These are phyloP conservation scores for Entelurus aequoreus DNA, from an alignment of 2,113 vertebrate genomes.

Conservation along the genomic window DNA sequence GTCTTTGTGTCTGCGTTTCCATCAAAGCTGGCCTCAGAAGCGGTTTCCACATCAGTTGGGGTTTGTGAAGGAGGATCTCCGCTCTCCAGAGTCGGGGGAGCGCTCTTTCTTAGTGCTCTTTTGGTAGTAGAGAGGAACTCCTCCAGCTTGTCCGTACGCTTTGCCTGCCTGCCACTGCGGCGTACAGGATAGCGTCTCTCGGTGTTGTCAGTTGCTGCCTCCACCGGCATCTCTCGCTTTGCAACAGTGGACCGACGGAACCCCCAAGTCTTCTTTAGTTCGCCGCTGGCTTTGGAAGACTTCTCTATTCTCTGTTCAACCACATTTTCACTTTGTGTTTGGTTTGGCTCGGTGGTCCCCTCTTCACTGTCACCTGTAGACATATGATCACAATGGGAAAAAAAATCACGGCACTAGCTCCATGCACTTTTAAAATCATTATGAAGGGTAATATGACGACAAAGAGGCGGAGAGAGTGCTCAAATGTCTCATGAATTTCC, in stretches of 20 bases:
- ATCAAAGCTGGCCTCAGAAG: constrained; percentile 91
- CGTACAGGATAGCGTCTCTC: constrained; percentile 79
- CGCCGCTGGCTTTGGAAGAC: constrained; percentile 74
- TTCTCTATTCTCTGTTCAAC: constrained; percentile 62
- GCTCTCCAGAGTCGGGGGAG: constrained; percentile 75
- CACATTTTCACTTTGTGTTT: constrained; percentile 58
- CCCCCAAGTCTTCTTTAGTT: constrained; percentile 88
- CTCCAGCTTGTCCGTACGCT: constrained; percentile 88
- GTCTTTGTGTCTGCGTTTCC: constrained; percentile 75
- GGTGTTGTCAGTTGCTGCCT: constrained; percentile 67
- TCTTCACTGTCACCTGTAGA: constrained; percentile 66
- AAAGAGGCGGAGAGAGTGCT: neutral
- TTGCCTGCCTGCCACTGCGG: constrained; percentile 88
- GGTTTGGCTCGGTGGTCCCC: constrained; percentile 45
- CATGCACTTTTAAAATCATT: neutral
- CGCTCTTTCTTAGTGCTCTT: constrained; percentile 70
- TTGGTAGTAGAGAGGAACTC: constrained; percentile 90
- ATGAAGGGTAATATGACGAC: neutral
- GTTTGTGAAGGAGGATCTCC: constrained; percentile 83
- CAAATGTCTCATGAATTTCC: neutral
- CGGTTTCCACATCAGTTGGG: constrained; percentile 84
- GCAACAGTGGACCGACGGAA: constrained; percentile 89
- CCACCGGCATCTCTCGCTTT: constrained; percentile 81
- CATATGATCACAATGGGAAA: constrained; percentile 11
- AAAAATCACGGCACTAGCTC: neutral